Evolutionary conservation across 2,888 invertebrate species (phyloP), one percentile per base, ranked within the genome.

Genomic region (Agriopis aurantiaria): DNA sequence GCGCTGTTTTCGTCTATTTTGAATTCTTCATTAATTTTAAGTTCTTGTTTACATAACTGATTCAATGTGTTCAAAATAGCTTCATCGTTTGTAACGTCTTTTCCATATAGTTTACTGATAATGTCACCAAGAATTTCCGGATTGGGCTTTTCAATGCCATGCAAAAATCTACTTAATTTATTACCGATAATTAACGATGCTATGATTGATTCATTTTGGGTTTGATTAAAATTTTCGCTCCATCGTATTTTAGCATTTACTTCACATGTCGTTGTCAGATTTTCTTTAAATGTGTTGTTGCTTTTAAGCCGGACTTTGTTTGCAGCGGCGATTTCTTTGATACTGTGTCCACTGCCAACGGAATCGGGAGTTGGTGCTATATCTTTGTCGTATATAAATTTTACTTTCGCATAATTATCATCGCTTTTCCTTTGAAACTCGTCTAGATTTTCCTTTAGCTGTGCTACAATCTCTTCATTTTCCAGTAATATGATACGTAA

Each of bases 231-330:
- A 69, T 85, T 87, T 49, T 87, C 83, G 76, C 86, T 89, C 92
- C 92, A 93, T 43, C 83, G 83, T n/a, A 91, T 76, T 80, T 86
- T 89, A 1, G 90, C 68, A 56, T 78, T 76, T 5, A 88, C 82
- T 80, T 88, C 85, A 73, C 88, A 91, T 10, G 73, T 80, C 0
- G 92, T 90, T 57, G 71, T 79, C 48, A 93, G 73, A 61, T 83
- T 86, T 10, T 83, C 89, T 77, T 88, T 87, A 71, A 93, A 93
- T 14, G 89, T 59, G 74, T 89, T 90, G 65, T 88, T 88, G 57
- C 91, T 91, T 80, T 89, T 92, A 8, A 94, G 80, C 75, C 91
- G 83, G 0, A 91, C 85, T 84, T 88, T 88, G 78, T 86, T 90
- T 56, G 71, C 83, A 63, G 81, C 74, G 6, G 88, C 89, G 74